Evolutionary conservation across 2,113 vertebrate species (phyloP).

Genomic region (Grus americana): DNA sequence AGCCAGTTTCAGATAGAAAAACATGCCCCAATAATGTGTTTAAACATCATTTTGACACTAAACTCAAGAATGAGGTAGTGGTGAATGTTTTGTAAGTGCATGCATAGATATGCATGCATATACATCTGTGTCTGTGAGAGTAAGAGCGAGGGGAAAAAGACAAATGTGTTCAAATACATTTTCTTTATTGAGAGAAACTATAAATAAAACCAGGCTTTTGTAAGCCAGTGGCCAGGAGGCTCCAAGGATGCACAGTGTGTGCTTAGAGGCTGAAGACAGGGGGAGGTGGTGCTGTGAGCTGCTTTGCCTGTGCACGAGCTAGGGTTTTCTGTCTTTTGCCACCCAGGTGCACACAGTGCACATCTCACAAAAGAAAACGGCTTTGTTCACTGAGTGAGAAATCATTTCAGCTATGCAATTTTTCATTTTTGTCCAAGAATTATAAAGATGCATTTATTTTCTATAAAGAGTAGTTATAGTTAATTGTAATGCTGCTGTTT

Average conservation of each 20-base stretch:
- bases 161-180: neutral
- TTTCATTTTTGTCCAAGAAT: conserved; percentile 62
- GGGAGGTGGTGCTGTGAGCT: neutral
- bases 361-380: neutral
- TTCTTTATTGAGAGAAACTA: conserved; percentile 4
- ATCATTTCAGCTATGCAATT: conserved; percentile 1
- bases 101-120: neutral
- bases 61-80: neutral
- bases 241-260: neutral
- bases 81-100: neutral
- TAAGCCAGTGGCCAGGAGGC: neutral
- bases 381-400: conserved; percentile 37
- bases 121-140: neutral
- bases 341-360: neutral
- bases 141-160: neutral
- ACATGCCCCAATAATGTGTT: conserved; percentile 19
- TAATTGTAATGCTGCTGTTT: conserved; percentile 44
- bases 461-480: conserved; percentile 18
- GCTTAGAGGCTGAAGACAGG: neutral
- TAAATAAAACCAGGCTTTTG: neutral
- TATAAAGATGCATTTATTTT: conserved; percentile 49
- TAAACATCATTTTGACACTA: conserved; percentile 5
- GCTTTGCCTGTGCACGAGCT: neutral
- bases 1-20: conserved; percentile 59
- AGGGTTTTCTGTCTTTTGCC: neutral